Base-by-base conservation (phyloP, 2,113 vertebrate species). In the Cariama cristata region DNA sequence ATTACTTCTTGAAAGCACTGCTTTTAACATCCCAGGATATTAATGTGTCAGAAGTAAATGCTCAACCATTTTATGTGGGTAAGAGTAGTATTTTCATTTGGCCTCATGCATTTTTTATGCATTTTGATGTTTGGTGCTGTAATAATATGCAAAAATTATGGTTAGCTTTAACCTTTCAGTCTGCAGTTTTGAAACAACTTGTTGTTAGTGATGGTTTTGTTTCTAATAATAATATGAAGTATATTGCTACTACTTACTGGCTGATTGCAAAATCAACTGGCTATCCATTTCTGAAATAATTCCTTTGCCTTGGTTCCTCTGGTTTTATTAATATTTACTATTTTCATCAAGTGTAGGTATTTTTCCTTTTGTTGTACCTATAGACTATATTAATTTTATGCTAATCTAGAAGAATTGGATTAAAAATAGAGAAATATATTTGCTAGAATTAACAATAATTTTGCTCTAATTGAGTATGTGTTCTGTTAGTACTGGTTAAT, bases 201-300 rank as follows among this genome's bases (percentile, higher is more conserved):
- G 86, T 94, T 97, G 91, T 83, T 96, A 82, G 89, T 90, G 90
- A 91, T 91, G 87, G 62, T 66, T 94, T 94, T 95, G 77, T 97
- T 94, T 96, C 94, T 95, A 97, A 91, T 97, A 96, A 96, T 97
- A 96, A 92, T 87, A 66, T 3, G 8, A 83, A 95, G 84, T 86
- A 76, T 71, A 66, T 91, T 89, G 52, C 92, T 94, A 21, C 80
- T 96, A 73, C 69, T 96, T 91, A 96, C 77, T 85, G 83, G 77
- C 55, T 79, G 92, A 88, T 96, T 96, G 93, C 85, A 93, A 94
- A 96, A 97, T 86, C 84, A 92, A 19, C 82, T 74, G 68, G 44
- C 90, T 92, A 44, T 95, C 92, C 90, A 49, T 93, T 96, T 94
- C 85, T 95, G 47, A 80, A 96, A 86, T 90, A 90, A 90, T 77